Evolutionary conservation across 2,888 invertebrate genomes (phyloP).

Genomic region (Anoplius nigerrimus): DNA sequence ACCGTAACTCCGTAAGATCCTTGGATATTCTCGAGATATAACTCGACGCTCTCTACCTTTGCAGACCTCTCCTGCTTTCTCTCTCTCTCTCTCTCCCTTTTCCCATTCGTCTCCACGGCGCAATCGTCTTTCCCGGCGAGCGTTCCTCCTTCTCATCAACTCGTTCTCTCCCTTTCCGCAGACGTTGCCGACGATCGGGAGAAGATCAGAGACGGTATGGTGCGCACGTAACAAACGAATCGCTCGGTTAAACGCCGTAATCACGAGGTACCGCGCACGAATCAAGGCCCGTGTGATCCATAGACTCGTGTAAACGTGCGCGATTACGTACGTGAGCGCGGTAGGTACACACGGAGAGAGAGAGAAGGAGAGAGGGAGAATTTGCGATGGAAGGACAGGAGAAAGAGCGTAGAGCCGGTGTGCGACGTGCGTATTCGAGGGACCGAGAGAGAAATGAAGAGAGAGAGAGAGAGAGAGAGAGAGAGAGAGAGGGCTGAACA

Average conservation of each 20-base stretch:
- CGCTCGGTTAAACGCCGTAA: slow-evolving; percentile 62
- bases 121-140: not conserved
- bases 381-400: not conserved
- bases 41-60: slow-evolving; percentile 4
- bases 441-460: slow-evolving; percentile 17
- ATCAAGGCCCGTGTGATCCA: slow-evolving; percentile 50
- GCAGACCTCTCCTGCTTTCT: not conserved
- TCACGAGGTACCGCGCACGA: slow-evolving; percentile 56
- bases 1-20: slow-evolving; percentile 15
- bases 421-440: slow-evolving; percentile 7
- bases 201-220: slow-evolving; percentile 14
- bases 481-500: slow-evolving; percentile 17
- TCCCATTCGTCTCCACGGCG: not conserved
- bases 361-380: slow-evolving; percentile 13
- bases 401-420: not conserved
- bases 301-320: slow-evolving; percentile 48
- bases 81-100: slow-evolving; percentile 1
- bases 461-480: slow-evolving; percentile 15
- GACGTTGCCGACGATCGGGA: not conserved
- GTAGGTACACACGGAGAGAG: slow-evolving; percentile 39
- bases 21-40: not conserved
- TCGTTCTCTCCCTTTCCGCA: no score
- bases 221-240: slow-evolving; percentile 58
- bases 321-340: slow-evolving; percentile 53
- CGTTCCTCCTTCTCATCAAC: not conserved